Evolutionary conservation across 2,888 invertebrate genomes (phyloP).

Genomic region (Margaritifera margaritifera): DNA sequence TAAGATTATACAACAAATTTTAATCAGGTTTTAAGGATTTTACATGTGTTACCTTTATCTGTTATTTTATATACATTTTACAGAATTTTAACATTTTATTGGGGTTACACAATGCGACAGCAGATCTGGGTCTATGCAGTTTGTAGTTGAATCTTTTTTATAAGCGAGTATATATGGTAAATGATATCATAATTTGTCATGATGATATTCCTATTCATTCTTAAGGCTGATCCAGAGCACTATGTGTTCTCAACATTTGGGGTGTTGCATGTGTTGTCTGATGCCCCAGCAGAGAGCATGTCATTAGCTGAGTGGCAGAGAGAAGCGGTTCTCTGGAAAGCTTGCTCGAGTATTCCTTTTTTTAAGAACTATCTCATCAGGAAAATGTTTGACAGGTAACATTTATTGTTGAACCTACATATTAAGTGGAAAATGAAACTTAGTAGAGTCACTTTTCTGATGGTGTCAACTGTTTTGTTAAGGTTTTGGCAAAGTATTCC

Average conservation of each 20-base stretch:
- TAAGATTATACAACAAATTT: too few species aligned
- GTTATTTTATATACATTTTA: too few species aligned
- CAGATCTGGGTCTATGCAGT: too few species aligned
- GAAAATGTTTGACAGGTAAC: constrained; percentile 67
- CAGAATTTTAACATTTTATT: too few species aligned
- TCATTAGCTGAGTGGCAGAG: constrained; percentile 70
- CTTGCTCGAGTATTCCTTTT: constrained; percentile 68
- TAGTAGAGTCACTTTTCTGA: not conserved
- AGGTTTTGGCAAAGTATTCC: not conserved
- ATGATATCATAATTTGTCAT: too few species aligned
- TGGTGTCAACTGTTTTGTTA: not conserved
- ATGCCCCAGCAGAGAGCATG: constrained; percentile 63
- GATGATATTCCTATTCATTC: not conserved
- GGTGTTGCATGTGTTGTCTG: constrained; percentile 67
- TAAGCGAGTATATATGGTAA: too few species aligned
- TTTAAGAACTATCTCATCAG: constrained; percentile 67
- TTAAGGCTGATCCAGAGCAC: constrained; percentile 64
- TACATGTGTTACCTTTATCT: too few species aligned
- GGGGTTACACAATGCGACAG: too few species aligned
- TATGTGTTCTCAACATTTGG: constrained; percentile 72
- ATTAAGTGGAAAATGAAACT: not conserved
- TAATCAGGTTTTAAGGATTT: too few species aligned
- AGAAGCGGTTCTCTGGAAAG: constrained; percentile 70
- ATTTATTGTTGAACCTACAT: not conserved
- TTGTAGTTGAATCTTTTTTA: too few species aligned